A percentile compares a stretch with the other conserved stretches of the same genome.
phyloP scores from a whole-genome alignment of 2,888 invertebrate species.

The Oscheius onirici region DNA sequence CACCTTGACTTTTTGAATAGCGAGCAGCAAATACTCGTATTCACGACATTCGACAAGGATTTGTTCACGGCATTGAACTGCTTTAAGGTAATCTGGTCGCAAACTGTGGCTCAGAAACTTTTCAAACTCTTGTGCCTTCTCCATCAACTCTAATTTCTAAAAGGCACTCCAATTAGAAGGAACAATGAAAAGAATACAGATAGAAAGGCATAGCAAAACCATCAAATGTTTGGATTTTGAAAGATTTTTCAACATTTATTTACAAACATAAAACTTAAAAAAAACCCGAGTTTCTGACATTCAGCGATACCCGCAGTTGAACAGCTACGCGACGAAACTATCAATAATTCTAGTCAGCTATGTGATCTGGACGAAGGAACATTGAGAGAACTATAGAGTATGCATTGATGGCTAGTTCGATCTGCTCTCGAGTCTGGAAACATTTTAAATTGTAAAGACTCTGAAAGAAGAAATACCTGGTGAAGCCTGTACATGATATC shows the following conservation, averaged over 20 bases:
- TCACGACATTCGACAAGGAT: constrained; percentile 36
- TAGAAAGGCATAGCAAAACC: neutral
- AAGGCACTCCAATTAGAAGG: neutral
- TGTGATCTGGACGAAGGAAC: constrained; percentile 49
- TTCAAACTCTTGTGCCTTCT: constrained; percentile 27
- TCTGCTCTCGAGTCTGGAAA: constrained; percentile 37
- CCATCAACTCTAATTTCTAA: neutral
- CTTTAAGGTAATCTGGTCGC: constrained; percentile 32
- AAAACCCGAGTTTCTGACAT: no score
- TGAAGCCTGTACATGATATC: constrained; percentile 58
- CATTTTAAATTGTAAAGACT: neutral
- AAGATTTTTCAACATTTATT: neutral
- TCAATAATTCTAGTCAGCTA: constrained; percentile 27
- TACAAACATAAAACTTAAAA: no score
- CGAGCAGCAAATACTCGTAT: constrained; percentile 37
- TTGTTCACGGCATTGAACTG: constrained; percentile 28
- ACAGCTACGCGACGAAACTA: neutral
- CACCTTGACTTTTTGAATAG: constrained; percentile 33
- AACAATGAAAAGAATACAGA: neutral
- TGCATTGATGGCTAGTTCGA: constrained; percentile 40
- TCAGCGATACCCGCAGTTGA: no score
- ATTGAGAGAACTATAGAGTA: constrained; percentile 52
- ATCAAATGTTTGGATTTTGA: neutral
- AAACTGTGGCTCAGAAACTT: constrained; percentile 29
- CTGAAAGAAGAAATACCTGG: constrained; percentile 27